phyloP scores from a whole-genome alignment of 92 coral and sea anemone genomes.

The Diadumene lineata region DNA sequence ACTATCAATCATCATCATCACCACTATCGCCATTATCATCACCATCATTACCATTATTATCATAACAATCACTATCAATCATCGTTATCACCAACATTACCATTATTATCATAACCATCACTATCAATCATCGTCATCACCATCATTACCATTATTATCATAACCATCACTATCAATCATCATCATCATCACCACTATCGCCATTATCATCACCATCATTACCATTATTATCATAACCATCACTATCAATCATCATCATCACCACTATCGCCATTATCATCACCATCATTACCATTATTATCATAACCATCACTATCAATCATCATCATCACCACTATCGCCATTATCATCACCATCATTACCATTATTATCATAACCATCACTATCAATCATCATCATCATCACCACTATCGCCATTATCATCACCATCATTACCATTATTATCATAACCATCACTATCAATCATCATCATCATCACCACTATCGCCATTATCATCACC shows the following conservation, averaged over 20 bases:
- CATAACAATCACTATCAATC: too few relatives aligned
- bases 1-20: too few relatives aligned
- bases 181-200: not conserved
- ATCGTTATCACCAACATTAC: not conserved
- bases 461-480: not conserved
- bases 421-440: not conserved
- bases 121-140: not conserved
- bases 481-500: not conserved
- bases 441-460: too few relatives aligned
- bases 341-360: not conserved
- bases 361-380: too few relatives aligned
- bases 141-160: not conserved
- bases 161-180: too few relatives aligned
- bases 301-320: too few relatives aligned
- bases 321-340: not conserved
- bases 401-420: not conserved
- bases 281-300: not conserved
- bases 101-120: not conserved
- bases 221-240: not conserved
- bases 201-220: not conserved
- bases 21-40: not conserved
- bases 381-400: too few relatives aligned
- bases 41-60: not conserved
- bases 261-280: not conserved
- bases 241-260: too few relatives aligned